These are phyloP conservation scores for Alouatta palliata DNA, from an alignment of 2,113 vertebrate species.

Conservation along the genomic window DNA sequence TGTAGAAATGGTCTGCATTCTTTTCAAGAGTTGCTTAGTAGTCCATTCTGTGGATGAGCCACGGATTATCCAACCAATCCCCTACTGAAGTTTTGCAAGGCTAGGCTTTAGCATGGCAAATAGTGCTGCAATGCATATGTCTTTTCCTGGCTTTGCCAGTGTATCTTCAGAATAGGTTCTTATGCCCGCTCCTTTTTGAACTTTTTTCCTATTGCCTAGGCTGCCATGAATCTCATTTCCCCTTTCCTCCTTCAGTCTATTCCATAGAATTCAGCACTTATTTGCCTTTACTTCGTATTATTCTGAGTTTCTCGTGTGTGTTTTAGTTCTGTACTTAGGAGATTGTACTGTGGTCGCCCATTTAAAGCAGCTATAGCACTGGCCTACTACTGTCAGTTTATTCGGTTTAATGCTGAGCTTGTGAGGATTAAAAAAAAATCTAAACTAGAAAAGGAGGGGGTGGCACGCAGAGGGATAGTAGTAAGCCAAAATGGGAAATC, in stretches of 20 bases:
- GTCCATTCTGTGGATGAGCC: neutral
- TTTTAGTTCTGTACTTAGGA: neutral
- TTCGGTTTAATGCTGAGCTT: neutral
- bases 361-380: neutral
- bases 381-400: neutral
- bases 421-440: neutral
- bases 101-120: neutral
- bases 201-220: neutral
- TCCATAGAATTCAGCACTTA: neutral
- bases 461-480: neutral
- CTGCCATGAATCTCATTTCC: neutral
- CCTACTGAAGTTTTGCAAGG: too few relatives aligned
- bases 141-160: neutral
- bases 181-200: neutral
- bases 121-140: neutral
- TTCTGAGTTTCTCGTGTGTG: neutral
- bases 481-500: neutral
- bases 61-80: neutral
- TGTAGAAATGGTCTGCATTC: neutral
- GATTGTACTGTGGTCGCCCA: neutral
- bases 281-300: neutral
- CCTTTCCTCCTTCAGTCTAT: neutral
- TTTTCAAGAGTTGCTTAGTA: neutral
- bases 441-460: neutral
- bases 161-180: neutral